These are phyloP conservation scores for Drosophila meridionalis DNA, from an alignment of 2,888 invertebrate species.

Conservation along the genomic window DNA sequence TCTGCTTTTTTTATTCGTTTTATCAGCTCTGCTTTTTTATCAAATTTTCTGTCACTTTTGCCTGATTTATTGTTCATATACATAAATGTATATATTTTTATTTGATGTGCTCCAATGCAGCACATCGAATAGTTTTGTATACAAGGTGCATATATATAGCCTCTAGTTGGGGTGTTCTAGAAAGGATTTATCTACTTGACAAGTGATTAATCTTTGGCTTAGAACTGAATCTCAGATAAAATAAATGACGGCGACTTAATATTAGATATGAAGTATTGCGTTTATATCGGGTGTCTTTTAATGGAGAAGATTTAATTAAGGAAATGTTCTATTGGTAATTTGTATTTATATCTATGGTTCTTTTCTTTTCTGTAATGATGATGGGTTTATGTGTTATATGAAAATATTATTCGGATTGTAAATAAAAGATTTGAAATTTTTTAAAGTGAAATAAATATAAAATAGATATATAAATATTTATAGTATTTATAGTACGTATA, in stretches of 20 bases:
- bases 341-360: neutral
- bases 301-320: neutral
- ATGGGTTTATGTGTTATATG: too few species aligned
- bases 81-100: conserved; percentile 11
- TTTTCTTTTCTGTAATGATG: too few species aligned
- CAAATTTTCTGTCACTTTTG: conserved; percentile 69
- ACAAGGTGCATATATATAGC: neutral
- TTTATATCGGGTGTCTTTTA: neutral
- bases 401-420: too few species aligned
- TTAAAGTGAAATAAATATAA: too few species aligned
- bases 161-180: neutral
- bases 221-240: neutral
- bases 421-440: too few species aligned
- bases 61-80: conserved; percentile 69
- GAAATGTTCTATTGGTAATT: neutral
- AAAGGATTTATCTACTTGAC: conserved; percentile 22
- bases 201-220: conserved; percentile 25
- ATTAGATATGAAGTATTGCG: neutral
- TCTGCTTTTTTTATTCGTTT: conserved; percentile 44
- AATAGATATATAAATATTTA: too few species aligned
- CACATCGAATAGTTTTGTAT: conserved; percentile 27
- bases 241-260: neutral
- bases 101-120: conserved; percentile 51
- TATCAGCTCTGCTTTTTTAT: conserved; percentile 70
- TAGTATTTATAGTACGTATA: too few species aligned